These are phyloP conservation scores for Leptopilina drosophilae DNA, from an alignment of 2,888 invertebrate species.

Conservation along the genomic window DNA sequence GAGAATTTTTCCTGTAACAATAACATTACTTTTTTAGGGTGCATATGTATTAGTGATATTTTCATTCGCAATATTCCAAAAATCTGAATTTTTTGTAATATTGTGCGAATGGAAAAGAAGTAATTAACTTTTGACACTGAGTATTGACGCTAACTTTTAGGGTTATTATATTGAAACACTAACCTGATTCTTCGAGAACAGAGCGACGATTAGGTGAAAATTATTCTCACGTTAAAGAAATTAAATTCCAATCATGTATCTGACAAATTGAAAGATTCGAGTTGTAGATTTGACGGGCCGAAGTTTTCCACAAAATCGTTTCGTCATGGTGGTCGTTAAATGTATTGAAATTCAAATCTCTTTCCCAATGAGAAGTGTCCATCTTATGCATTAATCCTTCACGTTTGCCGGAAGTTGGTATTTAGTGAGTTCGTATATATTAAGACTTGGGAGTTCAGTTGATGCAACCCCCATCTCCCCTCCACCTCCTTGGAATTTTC, in stretches of 20 bases:
- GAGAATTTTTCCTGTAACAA: no score
- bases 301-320: neutral
- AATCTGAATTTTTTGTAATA: no score
- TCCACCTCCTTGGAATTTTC: neutral
- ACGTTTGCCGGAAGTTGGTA: slow-evolving; percentile 27
- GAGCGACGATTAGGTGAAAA: no score
- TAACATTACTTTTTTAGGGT: no score
- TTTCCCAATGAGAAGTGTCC: neutral
- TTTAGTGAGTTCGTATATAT: slow-evolving; percentile 23
- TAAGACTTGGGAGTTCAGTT: neutral
- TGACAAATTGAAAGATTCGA: neutral
- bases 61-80: no score
- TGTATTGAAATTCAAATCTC: neutral
- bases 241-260: neutral
- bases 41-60: no score
- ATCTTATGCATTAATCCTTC: no score
- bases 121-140: no score
- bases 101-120: no score
- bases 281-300: slow-evolving; percentile 1
- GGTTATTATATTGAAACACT: no score
- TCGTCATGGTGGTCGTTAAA: slow-evolving; percentile 29
- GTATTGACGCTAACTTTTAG: no score
- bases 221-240: neutral
- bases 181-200: no score
- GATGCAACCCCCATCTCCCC: neutral